Evolutionary conservation across 2,888 invertebrate species (phyloP), one percentile per base, ranked within the genome.

Genomic region (Nephrocerus scutellatus): DNA sequence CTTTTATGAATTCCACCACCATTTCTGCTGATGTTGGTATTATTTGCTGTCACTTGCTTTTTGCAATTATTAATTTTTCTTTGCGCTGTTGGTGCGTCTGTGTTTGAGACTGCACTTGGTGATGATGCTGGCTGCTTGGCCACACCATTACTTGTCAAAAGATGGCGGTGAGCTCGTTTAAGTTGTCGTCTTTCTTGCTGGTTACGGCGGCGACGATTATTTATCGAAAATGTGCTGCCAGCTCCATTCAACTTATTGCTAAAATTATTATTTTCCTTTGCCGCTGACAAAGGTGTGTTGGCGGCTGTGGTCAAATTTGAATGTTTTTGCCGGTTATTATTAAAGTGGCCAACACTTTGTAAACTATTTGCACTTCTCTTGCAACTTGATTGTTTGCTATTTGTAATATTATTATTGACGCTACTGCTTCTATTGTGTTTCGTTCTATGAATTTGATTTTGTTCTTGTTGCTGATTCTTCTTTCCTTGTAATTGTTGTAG

Each of bases 101-200:
- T n/a, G 34, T 20, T 41, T 35, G 35, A 38, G 34, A 36, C 10
- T 44, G 39, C 30, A 24, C 32, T 29, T 20, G 25, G 13, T 36
- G 33, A 10, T 22, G 22, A 6, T 33, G 29, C 9, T 29, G 22
- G 49, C 23, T 34, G 29, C 6, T 50, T 52, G 39, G 60, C 62
- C 44, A 54, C 54, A 37, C 65, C 66, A 29, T 59, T 59, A 50
- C 63, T 63, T 6, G 63, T 65, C 45, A 66, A 50, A 40, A 66
- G 57, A 56, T 66, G 66, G 50, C 66, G 66, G 45, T 67, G 59
- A 3, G 65, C 66, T n/a, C 66, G 64, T 47, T 64, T 64, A 36
- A 65, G 54, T 54, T 60, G 59, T 38, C 64, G 59, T 33, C 57
- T 59, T 48, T 52, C 52, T 43, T 53, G 51, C 24, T 50, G 51